Base-by-base conservation (phyloP, 2,113 vertebrate species). In the Callithrix jacchus region DNA sequence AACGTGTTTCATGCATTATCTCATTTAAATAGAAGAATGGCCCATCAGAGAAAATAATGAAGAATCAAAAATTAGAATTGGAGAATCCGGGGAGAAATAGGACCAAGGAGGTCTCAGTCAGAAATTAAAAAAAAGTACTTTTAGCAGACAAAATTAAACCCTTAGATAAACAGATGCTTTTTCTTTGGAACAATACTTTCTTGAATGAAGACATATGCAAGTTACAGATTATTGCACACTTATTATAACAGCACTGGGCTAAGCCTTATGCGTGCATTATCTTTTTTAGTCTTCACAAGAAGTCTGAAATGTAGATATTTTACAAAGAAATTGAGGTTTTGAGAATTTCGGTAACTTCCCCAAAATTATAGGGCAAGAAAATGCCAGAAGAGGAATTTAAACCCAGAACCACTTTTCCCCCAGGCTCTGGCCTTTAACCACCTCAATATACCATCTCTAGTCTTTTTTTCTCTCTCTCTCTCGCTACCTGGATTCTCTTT, bases 121-220 rank as follows among this genome's bases (percentile, higher is more conserved):
- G 30, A 94, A 95, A 66, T 73, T 49, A 96, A 18, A 90, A 76
- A 87, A 87, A 93, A 91, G 37, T 32, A 61, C 42, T 90, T 77
- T 93, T 61, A 70, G 30, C 32, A 95, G 77, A 8, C 74, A 77
- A 76, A 84, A 74, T n/a, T 40, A 96, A 91, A 37, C 25, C 3
- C 77, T 94, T 77, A 35, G 27, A 32, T 81, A 95, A 89, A 93
- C 6, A 79, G 21, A 71, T 58, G 6, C 13, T 16, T 71, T 89
- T 83, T 47, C 49, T 89, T 32, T 49, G 52, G 30, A 25, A 6
- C n/a, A 27, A 68, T 91, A 91, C 32, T 93, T 89, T 95, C 27
- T 93, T 87, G 52, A 81, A 84, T 84, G 52, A 95, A 85, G 81
- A 32, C 42, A 52, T 21, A 10, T 11, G 8, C 6, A 14, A 92